Evolutionary conservation across 2,888 invertebrate genomes (phyloP), one percentile per base, ranked within the genome.

Genomic region (Allygus modestus): DNA sequence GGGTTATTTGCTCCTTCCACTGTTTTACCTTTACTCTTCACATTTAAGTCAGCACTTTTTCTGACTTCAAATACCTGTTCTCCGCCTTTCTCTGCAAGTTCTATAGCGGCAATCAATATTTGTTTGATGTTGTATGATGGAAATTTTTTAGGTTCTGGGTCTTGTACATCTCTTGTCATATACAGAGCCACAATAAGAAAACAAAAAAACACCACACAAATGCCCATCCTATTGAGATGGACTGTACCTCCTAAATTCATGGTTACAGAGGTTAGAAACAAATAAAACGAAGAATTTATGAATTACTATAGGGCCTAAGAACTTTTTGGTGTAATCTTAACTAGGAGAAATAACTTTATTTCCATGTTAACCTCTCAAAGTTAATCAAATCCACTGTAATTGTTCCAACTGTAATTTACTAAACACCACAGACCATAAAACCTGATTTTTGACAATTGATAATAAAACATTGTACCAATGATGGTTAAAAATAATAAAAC

Each of bases 1-100:
- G 96, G 95, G 90, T 98, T 97, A 88, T 96, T 94, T 0, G 94
- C 94, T 84, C 94, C 98, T 92, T 98, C 98, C 88, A 93, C 93
- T 0, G 98, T 98, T 91, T 97, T 95, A 0, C 98, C 98, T 91
- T 98, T 98, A 88, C 94, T 96, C 86, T 93, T 92, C 86, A 93
- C 92, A 23, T 90, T 88, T 41, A 92, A 87, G 43, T 89, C 88
- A 26, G 90, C 89, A 54, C 89, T 87, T 41, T 93, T 92, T 4
- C 93, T 92, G 37, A 94, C 92, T 26, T 93, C 92, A 26, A 93
- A 91, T 0, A 98, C 95, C 90, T 95, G 94, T 73, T 92, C 89
- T 0, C 98, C 98, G 12, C 98, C 98, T 82, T 93, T 92, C 90
- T 95, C 94, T 0, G 98, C 96, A 0, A 96, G 95, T 89, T 93